These are phyloP conservation scores for Seriola aureovittata DNA, from an alignment of 2,113 vertebrate species.

Conservation along the genomic window DNA sequence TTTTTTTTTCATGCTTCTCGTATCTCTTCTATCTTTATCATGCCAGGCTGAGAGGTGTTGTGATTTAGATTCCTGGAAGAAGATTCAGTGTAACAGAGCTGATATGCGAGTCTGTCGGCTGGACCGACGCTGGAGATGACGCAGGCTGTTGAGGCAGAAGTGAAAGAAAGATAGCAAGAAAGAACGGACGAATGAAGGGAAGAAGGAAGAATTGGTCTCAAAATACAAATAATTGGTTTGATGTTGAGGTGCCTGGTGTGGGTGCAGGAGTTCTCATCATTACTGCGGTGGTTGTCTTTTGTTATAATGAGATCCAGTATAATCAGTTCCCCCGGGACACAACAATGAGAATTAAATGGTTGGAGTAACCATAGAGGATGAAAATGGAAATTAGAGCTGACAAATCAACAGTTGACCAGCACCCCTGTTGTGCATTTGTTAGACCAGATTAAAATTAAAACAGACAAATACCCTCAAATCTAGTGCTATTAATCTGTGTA, in stretches of 20 bases:
- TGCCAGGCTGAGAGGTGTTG: conserved; percentile 15
- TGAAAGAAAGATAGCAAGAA: neutral
- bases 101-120: conserved; percentile 4
- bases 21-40: conserved; percentile 39
- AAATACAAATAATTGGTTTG: conserved; percentile 15
- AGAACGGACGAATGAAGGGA: neutral
- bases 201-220: neutral
- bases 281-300: conserved; percentile 30
- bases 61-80: conserved; percentile 34
- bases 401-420: conserved; percentile 46
- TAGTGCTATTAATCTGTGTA: conserved; percentile 22
- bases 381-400: conserved; percentile 57
- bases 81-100: conserved; percentile 14
- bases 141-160: neutral
- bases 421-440: conserved; percentile 29
- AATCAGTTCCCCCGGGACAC: conserved; percentile 46
- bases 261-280: conserved; percentile 17
- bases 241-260: conserved; percentile 18
- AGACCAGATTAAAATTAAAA: conserved; percentile 54
- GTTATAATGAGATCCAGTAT: conserved; percentile 49
- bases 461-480: conserved; percentile 30
- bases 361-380: conserved; percentile 20
- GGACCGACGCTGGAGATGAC: neutral
- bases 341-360: conserved; percentile 54
- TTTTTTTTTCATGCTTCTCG: neutral